Evolutionary conservation across 2,113 vertebrate genomes (phyloP).

Genomic region (Etheostoma cragini): DNA sequence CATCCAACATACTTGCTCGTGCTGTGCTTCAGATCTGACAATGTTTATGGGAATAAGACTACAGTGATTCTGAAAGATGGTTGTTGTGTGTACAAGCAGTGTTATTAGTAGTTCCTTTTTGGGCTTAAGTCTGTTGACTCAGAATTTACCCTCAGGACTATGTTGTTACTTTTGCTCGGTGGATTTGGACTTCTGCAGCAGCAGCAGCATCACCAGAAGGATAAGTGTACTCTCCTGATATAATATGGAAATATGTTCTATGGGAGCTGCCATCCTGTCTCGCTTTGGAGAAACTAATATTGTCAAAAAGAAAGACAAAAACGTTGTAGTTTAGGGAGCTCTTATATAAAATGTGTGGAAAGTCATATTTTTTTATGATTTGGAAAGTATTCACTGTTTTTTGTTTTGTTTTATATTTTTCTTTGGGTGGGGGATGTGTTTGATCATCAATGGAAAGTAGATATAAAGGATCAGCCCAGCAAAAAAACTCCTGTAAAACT

Average conservation of each 20-base stretch:
- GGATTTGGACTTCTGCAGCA: neutral
- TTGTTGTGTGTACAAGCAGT: neutral
- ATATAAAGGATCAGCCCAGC: neutral
- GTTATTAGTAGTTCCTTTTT: neutral
- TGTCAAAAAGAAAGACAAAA: conserved; percentile 8
- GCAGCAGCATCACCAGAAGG: neutral
- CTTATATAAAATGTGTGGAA: neutral
- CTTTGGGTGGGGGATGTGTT: neutral
- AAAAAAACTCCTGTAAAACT: neutral
- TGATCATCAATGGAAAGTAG: neutral
- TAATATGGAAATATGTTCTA: neutral
- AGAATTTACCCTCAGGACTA: neutral
- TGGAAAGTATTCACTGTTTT: neutral
- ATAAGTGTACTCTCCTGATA: neutral
- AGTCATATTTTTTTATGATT: neutral
- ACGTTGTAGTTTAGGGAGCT: neutral
- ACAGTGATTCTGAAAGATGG: neutral
- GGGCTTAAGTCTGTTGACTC: neutral
- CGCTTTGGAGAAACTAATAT: neutral
- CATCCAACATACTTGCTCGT: neutral
- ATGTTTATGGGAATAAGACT: neutral
- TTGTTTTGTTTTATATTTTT: neutral
- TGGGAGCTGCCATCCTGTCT: neutral
- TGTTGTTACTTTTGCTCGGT: neutral
- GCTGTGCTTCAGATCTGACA: neutral